phyloP scores from a whole-genome alignment of 2,113 vertebrate genomes.

The Semnopithecus entellus region DNA sequence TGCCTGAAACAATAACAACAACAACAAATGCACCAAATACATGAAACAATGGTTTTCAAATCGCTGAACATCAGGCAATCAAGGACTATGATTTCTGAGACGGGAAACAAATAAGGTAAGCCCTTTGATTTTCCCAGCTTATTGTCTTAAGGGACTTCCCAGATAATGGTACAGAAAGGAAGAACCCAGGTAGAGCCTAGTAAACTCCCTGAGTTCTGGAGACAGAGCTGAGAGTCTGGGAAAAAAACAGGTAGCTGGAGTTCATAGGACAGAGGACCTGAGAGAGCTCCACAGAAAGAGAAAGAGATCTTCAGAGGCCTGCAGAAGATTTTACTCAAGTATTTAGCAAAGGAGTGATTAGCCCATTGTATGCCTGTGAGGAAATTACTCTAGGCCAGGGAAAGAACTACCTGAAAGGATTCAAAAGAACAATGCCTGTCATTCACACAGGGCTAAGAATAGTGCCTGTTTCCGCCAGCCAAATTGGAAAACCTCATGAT shows the following conservation, averaged over 20 bases:
- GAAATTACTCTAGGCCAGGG: background rate
- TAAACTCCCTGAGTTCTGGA: background rate
- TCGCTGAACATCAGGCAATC: background rate
- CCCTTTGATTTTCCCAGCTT: background rate
- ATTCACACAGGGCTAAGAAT: background rate
- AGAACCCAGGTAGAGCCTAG: background rate
- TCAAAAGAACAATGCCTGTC: background rate
- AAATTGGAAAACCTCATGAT: slow-evolving; percentile 52
- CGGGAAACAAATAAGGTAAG: background rate
- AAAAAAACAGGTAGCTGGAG: background rate
- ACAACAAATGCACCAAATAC: background rate
- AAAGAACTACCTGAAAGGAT: slow-evolving; percentile 17
- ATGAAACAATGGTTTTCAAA: slow-evolving; percentile 7
- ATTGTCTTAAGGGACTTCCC: background rate
- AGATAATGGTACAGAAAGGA: background rate
- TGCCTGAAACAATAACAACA: background rate
- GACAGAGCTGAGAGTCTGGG: background rate
- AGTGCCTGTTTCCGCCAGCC: background rate
- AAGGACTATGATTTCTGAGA: background rate
- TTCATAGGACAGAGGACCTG: background rate
- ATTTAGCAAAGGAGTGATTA: background rate
- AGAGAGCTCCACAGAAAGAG: background rate
- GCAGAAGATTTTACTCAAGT: background rate
- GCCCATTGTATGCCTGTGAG: background rate
- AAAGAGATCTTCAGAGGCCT: background rate